These are phyloP conservation scores for Hexactinellida sp. DNA, from an alignment of 37 sponge, comb jelly and placozoan genomes.

Conservation along the genomic window DNA sequence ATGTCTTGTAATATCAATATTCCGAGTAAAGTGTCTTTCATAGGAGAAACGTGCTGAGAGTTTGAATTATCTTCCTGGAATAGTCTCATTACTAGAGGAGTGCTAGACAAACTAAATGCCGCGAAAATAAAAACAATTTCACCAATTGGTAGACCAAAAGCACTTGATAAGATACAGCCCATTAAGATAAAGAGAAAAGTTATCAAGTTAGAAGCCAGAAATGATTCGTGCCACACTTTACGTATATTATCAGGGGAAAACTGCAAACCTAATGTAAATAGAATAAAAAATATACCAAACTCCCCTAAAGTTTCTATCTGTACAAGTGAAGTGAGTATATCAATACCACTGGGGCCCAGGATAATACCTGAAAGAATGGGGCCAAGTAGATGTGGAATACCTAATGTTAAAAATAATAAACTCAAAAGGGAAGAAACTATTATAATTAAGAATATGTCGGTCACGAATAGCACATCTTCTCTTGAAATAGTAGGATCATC, in stretches of 20 bases:
- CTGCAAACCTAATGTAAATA: slow-evolving; percentile 71
- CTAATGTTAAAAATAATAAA: slow-evolving; percentile 25
- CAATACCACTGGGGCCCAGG: slow-evolving; percentile 71
- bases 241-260: slow-evolving; percentile 66
- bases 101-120: slow-evolving; percentile 70
- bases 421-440: slow-evolving; percentile 46
- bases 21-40: background rate
- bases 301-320: slow-evolving; percentile 85
- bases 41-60: background rate
- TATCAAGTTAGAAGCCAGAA: background rate
- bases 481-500: slow-evolving; percentile 53
- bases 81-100: slow-evolving; percentile 42
- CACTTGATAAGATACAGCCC: background rate
- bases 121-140: slow-evolving; percentile 51
- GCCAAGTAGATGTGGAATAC: slow-evolving; percentile 67
- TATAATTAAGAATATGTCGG: slow-evolving; percentile 50
- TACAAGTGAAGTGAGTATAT: slow-evolving; percentile 38
- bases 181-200: background rate
- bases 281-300: slow-evolving; percentile 75
- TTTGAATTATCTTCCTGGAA: background rate
- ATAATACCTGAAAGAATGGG: slow-evolving; percentile 67
- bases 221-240: slow-evolving; percentile 37
- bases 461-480: slow-evolving; percentile 57
- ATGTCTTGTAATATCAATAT: background rate
- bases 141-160: background rate